These are phyloP conservation scores for Brenthis ino DNA, from an alignment of 2,888 invertebrate genomes.

Conservation along the genomic window DNA sequence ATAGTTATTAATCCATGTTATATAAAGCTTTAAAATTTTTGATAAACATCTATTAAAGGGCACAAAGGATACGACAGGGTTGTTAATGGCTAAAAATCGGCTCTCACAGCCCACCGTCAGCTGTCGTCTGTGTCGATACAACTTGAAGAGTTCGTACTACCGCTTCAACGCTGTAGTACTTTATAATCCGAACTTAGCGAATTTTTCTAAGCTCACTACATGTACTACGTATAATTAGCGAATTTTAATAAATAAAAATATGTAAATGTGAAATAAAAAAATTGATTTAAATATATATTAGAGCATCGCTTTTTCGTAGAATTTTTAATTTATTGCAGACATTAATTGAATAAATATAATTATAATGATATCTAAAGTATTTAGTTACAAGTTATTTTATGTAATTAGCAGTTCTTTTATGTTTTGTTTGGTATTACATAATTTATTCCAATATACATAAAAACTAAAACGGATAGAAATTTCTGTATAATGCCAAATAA, in stretches of 20 bases:
- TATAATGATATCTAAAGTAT: too few relatives aligned
- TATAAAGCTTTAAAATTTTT: conserved; percentile 15
- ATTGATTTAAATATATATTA: too few relatives aligned
- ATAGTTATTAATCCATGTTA: conserved; percentile 3
- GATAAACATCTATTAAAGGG: conserved; percentile 35
- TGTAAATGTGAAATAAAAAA: too few relatives aligned
- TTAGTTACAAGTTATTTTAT: too few relatives aligned
- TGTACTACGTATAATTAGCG: conserved; percentile 46
- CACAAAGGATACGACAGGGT: conserved; percentile 51
- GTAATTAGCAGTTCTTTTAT: too few relatives aligned
- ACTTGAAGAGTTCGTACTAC: conserved; percentile 54
- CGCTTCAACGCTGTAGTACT: conserved; percentile 54
- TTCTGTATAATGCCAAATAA: conserved; percentile 4
- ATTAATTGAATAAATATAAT: too few relatives aligned
- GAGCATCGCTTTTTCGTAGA: too few relatives aligned
- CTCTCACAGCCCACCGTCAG: conserved; percentile 56
- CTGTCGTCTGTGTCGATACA: conserved; percentile 71
- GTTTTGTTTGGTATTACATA: too few relatives aligned
- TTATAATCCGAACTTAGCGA: conserved; percentile 66
- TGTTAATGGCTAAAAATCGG: conserved; percentile 56
- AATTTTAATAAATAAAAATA: not conserved
- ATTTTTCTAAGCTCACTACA: conserved; percentile 45
- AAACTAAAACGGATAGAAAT: not conserved
- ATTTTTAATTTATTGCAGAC: too few relatives aligned
- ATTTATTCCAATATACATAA: too few relatives aligned